Evolutionary conservation across 2,113 vertebrate genomes (phyloP).

Genomic region (Amia ocellicauda): DNA sequence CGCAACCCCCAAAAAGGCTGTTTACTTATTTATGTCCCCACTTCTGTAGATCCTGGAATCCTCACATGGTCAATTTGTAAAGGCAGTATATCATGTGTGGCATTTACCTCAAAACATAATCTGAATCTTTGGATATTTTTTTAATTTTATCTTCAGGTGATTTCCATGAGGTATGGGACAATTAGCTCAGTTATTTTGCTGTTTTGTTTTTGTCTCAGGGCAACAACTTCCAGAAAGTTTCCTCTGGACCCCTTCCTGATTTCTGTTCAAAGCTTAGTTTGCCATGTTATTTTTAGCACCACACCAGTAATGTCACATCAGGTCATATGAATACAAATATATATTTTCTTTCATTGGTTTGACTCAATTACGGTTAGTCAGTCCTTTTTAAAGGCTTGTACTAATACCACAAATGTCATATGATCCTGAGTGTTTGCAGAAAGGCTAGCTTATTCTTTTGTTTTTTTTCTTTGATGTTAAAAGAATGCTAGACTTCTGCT

Average conservation of each 20-base stretch:
- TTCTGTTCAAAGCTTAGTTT: too few relatives aligned
- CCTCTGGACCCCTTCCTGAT: not conserved
- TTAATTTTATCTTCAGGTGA: slow-evolving; percentile 4
- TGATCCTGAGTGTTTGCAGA: too few relatives aligned
- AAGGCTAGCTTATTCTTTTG: too few relatives aligned
- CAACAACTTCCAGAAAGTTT: not conserved
- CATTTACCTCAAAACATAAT: not conserved
- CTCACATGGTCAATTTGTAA: not conserved
- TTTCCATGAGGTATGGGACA: not conserved
- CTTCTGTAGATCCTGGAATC: not conserved
- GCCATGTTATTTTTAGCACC: too few relatives aligned
- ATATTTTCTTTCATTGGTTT: too few relatives aligned
- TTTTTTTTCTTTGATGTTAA: too few relatives aligned
- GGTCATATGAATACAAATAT: too few relatives aligned
- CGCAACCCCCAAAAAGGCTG: slow-evolving; percentile 55
- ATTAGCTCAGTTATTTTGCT: not conserved
- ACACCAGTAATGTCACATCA: too few relatives aligned
- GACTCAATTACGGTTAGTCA: too few relatives aligned
- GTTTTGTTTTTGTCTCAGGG: not conserved
- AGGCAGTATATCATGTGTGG: not conserved
- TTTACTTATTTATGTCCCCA: slow-evolving; percentile 33
- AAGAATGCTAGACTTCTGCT: too few relatives aligned
- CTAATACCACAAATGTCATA: too few relatives aligned
- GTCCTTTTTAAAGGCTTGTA: too few relatives aligned
- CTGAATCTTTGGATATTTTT: not conserved